phyloP scores from a whole-genome alignment of 2,797 vertebrate genomes.

The Semaprochilodus insignis region DNA sequence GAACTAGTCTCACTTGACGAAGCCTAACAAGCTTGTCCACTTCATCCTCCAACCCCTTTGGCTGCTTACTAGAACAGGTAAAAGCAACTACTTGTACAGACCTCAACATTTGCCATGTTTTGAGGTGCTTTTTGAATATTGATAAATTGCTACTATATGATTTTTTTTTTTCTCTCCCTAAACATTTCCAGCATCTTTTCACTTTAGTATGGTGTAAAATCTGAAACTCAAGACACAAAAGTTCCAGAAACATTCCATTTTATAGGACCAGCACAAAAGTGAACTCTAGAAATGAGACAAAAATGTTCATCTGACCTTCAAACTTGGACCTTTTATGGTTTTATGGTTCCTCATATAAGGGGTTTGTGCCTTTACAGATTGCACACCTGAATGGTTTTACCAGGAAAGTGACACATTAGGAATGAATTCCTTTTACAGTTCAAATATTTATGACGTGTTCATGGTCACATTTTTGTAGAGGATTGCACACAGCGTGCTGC shows the following conservation, averaged over 20 bases:
- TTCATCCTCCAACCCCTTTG: neutral
- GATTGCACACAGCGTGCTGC: neutral
- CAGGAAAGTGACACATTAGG: neutral
- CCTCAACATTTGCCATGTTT: neutral
- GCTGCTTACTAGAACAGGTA: too few relatives aligned
- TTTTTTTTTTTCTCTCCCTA: neutral
- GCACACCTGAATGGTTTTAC: neutral
- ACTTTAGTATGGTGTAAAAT: neutral
- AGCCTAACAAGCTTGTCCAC: neutral
- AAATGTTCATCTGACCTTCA: neutral
- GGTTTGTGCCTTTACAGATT: neutral
- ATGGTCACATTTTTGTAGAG: neutral
- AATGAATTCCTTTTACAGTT: neutral
- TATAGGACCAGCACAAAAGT: neutral
- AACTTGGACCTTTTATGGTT: neutral
- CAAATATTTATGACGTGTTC: neutral
- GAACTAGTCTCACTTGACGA: neutral
- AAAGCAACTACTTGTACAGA: too few relatives aligned
- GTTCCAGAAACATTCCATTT: neutral
- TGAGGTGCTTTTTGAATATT: neutral
- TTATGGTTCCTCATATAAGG: neutral
- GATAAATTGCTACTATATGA: neutral
- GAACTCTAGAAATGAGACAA: neutral
- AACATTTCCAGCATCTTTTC: too few relatives aligned
- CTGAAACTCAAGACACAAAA: neutral